A percentile compares a stretch with the other conserved stretches of the same genome.
These are phyloP conservation scores for Chironex yamaguchii DNA, from an alignment of 30 jellyfish, hydroid and myxozoan species.

Conservation along the genomic window DNA sequence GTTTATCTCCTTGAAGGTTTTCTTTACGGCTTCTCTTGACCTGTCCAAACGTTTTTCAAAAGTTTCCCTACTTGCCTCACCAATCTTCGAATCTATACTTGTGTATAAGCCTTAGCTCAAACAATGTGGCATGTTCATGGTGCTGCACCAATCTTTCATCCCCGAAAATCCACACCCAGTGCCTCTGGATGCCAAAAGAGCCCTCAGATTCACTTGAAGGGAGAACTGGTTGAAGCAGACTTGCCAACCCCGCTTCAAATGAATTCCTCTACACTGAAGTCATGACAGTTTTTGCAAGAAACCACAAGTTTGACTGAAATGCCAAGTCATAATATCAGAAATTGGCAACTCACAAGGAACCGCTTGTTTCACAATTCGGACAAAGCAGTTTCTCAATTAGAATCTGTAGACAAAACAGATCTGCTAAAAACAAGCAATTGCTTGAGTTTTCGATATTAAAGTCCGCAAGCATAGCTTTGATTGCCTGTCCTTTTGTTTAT, in stretches of 20 bases:
- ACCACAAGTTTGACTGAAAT: too few species aligned
- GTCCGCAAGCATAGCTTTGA: too few species aligned
- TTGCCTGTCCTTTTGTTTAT: too few species aligned
- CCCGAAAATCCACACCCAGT: conserved; percentile 62
- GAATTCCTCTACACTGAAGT: too few species aligned
- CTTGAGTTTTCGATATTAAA: too few species aligned
- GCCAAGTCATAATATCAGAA: too few species aligned
- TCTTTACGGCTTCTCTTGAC: neutral
- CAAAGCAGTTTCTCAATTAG: too few species aligned
- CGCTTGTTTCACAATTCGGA: too few species aligned
- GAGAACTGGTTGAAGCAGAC: conserved; percentile 26
- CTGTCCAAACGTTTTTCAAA: neutral
- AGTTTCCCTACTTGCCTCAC: neutral
- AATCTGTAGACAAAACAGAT: too few species aligned
- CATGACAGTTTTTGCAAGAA: too few species aligned
- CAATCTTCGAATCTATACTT: neutral
- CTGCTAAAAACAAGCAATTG: too few species aligned
- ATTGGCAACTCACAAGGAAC: too few species aligned
- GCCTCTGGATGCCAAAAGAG: conserved; percentile 25
- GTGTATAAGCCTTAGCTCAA: conserved; percentile 8
- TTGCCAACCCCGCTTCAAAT: conserved; percentile 27
- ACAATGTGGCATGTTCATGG: conserved; percentile 48
- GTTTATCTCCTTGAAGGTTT: conserved; percentile 12
- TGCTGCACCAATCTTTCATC: conserved; percentile 46
- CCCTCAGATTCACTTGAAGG: conserved; percentile 31